Evolutionary conservation across 2,797 vertebrate genomes (phyloP).

Genomic region (Rhadinocentrus ornatus): DNA sequence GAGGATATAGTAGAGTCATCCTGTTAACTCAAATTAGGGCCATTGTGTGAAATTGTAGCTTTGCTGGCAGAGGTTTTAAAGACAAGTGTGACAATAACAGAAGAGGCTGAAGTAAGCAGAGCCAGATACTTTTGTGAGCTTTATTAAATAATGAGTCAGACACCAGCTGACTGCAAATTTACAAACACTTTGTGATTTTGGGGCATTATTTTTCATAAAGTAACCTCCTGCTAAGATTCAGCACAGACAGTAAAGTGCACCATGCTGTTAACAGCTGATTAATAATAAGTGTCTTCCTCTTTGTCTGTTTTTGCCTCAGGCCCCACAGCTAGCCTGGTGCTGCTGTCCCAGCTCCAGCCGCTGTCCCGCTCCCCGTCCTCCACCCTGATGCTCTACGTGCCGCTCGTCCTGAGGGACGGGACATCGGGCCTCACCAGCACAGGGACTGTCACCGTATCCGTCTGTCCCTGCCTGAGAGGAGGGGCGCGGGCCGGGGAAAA

Average conservation of each 20-base stretch:
- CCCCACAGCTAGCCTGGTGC: constrained; percentile 89
- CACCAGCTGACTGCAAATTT: constrained; percentile 10
- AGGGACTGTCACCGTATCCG: constrained; percentile 89
- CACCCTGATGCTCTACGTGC: constrained; percentile 86
- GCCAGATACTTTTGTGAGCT: not conserved
- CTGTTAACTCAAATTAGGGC: constrained; percentile 33
- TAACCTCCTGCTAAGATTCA: constrained; percentile 4
- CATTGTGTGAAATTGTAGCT: constrained; percentile 8
- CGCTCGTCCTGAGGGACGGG: constrained; percentile 88
- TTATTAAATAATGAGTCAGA: not conserved
- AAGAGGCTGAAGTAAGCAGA: not conserved
- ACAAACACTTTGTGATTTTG: constrained; percentile 4
- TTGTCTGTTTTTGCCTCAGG: constrained; percentile 72
- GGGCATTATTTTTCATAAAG: constrained; percentile 4
- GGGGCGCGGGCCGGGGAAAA: constrained; percentile 84
- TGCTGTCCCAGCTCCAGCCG: constrained; percentile 82
- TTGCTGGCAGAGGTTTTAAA: constrained; percentile 5
- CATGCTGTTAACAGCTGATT: constrained; percentile 2
- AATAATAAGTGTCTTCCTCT: constrained; percentile 14
- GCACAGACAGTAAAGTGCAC: not conserved
- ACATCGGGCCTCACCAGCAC: constrained; percentile 89
- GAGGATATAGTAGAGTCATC: constrained; percentile 8
- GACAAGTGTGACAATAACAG: constrained; percentile 4
- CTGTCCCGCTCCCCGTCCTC: constrained; percentile 81
- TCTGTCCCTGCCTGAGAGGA: constrained; percentile 89